These are phyloP conservation scores for Phoebastria nigripes DNA, from an alignment of 2,797 vertebrate genomes.

Conservation along the genomic window DNA sequence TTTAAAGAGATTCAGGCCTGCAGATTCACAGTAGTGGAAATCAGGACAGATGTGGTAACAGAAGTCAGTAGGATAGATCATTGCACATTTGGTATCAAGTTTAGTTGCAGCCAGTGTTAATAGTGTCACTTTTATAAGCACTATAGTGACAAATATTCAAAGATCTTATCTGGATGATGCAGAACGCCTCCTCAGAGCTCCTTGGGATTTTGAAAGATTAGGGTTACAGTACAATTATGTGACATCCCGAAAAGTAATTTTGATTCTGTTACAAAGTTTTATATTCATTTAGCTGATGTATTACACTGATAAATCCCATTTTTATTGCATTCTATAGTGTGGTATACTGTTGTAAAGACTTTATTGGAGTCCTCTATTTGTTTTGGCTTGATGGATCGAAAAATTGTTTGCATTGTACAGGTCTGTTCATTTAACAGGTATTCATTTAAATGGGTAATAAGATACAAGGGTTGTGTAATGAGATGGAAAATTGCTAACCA, in stretches of 20 bases:
- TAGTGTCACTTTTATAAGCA: neutral
- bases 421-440: constrained; percentile 60
- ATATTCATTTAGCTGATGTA: neutral
- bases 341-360: neutral
- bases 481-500: constrained; percentile 66
- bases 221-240: neutral
- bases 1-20: neutral
- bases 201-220: neutral
- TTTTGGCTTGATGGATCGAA: constrained; percentile 53
- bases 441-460: constrained; percentile 63
- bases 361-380: constrained; percentile 24
- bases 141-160: neutral
- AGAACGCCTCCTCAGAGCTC: neutral
- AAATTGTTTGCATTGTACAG: constrained; percentile 46
- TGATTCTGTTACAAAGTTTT: neutral
- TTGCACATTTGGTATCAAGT: neutral
- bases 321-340: neutral
- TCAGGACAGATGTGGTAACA: neutral
- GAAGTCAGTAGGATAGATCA: neutral
- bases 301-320: neutral
- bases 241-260: neutral
- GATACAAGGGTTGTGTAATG: constrained; percentile 63
- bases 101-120: neutral
- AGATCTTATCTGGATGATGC: neutral
- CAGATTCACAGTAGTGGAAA: neutral